A percentile compares a stretch with the other conserved stretches of the same genome.
Evolutionary conservation across 2,888 invertebrate species (phyloP).

Genomic region (Synanthedon tipuliformis): DNA sequence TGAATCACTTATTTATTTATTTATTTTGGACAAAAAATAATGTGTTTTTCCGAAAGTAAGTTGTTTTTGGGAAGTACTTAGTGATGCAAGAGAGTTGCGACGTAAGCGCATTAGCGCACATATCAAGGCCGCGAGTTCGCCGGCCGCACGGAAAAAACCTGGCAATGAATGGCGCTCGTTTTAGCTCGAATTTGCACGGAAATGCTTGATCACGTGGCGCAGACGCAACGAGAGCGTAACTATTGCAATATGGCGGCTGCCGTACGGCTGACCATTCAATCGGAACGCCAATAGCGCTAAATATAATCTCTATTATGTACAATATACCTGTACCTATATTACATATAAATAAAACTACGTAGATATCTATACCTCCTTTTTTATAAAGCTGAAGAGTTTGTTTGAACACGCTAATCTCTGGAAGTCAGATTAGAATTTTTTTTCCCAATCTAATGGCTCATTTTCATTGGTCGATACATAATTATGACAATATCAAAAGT

Average conservation of each 20-base stretch:
- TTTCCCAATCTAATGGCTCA: no score
- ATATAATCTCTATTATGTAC: not conserved
- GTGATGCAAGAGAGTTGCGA: constrained; percentile 18
- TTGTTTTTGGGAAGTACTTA: constrained; percentile 19
- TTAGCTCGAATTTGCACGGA: constrained; percentile 39
- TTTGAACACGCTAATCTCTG: no score
- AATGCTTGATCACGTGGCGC: constrained; percentile 27
- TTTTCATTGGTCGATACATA: no score
- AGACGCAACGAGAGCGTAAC: constrained; percentile 16
- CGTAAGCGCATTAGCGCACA: constrained; percentile 35
- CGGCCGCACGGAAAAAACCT: constrained; percentile 48
- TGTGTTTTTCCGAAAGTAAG: no score
- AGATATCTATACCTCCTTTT: no score
- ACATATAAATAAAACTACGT: no score
- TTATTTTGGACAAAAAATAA: no score
- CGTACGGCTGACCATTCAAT: not conserved
- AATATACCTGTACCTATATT: no score
- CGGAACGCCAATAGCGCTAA: constrained; percentile 8
- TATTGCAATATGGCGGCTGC: constrained; percentile 21
- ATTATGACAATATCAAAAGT: no score
- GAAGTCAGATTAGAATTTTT: no score
- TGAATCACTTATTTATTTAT: no score
- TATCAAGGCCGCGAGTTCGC: constrained; percentile 57
- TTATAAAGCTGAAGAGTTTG: no score
- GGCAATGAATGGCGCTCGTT: constrained; percentile 57